Evolutionary conservation across 92 coral and sea anemone species (phyloP).

Genomic region (Bergia sp.): DNA sequence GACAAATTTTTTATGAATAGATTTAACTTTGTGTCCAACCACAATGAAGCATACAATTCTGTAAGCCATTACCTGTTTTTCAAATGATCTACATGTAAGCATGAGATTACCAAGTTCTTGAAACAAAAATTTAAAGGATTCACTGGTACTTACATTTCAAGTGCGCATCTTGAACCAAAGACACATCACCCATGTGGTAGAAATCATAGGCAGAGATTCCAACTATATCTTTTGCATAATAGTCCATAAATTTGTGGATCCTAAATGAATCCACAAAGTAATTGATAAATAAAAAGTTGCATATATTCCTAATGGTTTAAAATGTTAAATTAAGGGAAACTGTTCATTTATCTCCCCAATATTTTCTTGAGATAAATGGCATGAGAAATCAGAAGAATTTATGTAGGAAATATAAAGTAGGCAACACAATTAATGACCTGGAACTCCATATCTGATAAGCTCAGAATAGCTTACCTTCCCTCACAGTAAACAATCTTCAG

Average conservation of each 20-base stretch:
- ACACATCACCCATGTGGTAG: slow-evolving; percentile 91
- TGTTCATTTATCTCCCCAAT: not conserved
- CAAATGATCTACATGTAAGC: not conserved
- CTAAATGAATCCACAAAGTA: slow-evolving; percentile 41
- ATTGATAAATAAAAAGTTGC: not conserved
- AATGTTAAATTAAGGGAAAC: not conserved
- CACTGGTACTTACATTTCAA: slow-evolving; percentile 79
- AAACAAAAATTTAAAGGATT: not conserved
- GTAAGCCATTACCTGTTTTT: not conserved
- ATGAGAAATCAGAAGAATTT: too few relatives aligned
- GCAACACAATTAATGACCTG: too few relatives aligned
- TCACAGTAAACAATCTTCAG: slow-evolving; percentile 93
- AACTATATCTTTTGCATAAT: slow-evolving; percentile 92
- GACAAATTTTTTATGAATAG: too few relatives aligned
- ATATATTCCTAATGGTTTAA: not conserved
- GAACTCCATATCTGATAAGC: too few relatives aligned
- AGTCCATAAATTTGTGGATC: slow-evolving; percentile 96
- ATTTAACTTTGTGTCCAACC: too few relatives aligned
- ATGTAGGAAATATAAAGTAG: too few relatives aligned
- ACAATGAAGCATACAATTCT: too few relatives aligned
- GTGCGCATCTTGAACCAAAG: slow-evolving; percentile 85
- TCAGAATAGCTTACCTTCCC: slow-evolving; percentile 75
- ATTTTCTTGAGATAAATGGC: too few relatives aligned
- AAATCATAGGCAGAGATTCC: slow-evolving; percentile 95
- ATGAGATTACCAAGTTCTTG: not conserved